Evolutionary conservation across 2,888 invertebrate genomes (phyloP), one percentile per base, ranked within the genome.

Genomic region (Caenorhabditis wallacei): DNA sequence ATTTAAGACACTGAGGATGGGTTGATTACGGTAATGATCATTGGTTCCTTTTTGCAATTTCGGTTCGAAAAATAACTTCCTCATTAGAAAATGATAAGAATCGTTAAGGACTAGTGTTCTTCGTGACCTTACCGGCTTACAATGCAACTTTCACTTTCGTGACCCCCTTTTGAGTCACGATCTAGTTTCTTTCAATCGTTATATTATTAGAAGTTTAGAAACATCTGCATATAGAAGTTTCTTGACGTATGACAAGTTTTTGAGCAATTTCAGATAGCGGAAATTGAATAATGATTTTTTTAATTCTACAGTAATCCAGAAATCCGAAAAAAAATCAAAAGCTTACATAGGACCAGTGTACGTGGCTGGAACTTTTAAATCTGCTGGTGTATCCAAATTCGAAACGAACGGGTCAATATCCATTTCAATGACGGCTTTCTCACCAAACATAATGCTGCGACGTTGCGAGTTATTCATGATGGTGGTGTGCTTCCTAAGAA

Each of bases 371-470:
- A 81, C 75, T 66, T 75, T 75, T 16, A 81, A n/a, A 43, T 81
- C 75, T 0, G 64, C 56, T 10, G 81, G 81, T 8, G 70, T 81
- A 70, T 81, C 81, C 1, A 81, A 30, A 37, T 81, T 81, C 2
- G 81, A 81, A 2, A 70, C 81, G 26, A 53, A 75, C 18, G 81
- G 81, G 35, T 81, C 81, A 20, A 81, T 81, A 22, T 81, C 81
- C 81, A 81, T 75, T 20, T 81, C 81, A 22, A 81, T 70, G 22
- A 81, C 81, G 2, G 70, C 20, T 18, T 70, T 75, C 22, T 75
- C 75, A 2, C 81, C 81, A n/a, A 81, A 81, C 81, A 81, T 81
- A 2, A 81, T 56, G 20, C 51, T 75, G 22, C 81, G 75, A 53
- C 78, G 78, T 63, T 78, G 78, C 0, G 69, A 54, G 66, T 61